Percentiles rank a stretch among this genome's conserved stretches.
These are phyloP conservation scores for Aleiodes sp. DNA, from an alignment of 1,140 invertebrate species.

Conservation along the genomic window DNA sequence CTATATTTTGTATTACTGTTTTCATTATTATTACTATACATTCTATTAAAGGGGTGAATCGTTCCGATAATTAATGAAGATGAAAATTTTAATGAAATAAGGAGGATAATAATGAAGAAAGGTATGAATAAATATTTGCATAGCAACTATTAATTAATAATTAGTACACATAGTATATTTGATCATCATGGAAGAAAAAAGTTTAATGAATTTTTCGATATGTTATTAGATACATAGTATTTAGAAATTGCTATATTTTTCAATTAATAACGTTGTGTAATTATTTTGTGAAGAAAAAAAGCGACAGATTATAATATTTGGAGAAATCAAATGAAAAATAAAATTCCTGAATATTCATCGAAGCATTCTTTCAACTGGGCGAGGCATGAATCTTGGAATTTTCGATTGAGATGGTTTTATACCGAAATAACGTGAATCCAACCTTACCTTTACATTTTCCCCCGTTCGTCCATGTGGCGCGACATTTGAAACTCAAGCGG, in stretches of 20 bases:
- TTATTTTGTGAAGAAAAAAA: conserved; percentile 16
- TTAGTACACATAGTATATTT: conserved; percentile 14
- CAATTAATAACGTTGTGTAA: conserved; percentile 13
- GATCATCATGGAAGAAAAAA: neutral
- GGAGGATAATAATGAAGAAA: neutral
- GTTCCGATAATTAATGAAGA: too few relatives aligned
- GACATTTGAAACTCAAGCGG: too few relatives aligned
- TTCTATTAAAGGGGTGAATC: too few relatives aligned
- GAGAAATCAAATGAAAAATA: conserved; percentile 3
- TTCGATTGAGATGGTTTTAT: too few relatives aligned
- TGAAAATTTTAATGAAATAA: neutral
- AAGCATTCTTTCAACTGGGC: too few relatives aligned
- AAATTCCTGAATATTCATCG: neutral
- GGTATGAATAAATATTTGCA: conserved; percentile 1
- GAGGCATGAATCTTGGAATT: neutral
- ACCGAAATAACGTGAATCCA: too few relatives aligned
- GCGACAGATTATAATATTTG: conserved; percentile 3
- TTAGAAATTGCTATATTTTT: conserved; percentile 14
- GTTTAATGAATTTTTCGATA: neutral
- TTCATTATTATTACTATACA: conserved; percentile 47
- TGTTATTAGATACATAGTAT: neutral
- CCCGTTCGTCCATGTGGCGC: too few relatives aligned
- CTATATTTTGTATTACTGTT: conserved; percentile 63
- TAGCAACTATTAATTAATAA: conserved; percentile 5
- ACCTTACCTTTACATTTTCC: too few relatives aligned